Conservation (phyloP, 1,140 invertebrate genomes). For the Aporrectodea caliginosa region DNA sequence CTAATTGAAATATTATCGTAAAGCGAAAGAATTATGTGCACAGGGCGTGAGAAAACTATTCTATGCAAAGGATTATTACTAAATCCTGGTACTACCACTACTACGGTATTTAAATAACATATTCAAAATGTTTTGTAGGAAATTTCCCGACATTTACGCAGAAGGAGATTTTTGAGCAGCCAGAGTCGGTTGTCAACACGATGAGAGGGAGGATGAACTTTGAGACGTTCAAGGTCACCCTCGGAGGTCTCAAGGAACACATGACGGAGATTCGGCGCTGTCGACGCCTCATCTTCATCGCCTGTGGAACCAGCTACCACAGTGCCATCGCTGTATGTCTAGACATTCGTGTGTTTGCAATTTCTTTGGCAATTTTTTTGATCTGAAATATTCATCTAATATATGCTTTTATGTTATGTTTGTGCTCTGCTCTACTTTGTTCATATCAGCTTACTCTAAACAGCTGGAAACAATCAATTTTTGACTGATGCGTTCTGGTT, state of each 20-base stretch:
- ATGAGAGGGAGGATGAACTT: slow-evolving; percentile 98
- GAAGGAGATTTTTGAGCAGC: slow-evolving; percentile 99
- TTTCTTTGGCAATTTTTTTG: too few relatives aligned
- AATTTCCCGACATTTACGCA: slow-evolving; percentile 99
- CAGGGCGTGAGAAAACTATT: too few relatives aligned
- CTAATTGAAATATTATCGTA: too few relatives aligned
- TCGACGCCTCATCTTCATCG: slow-evolving; percentile 91
- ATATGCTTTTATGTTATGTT: too few relatives aligned
- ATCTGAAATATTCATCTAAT: slow-evolving; percentile 18
- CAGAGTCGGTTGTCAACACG: slow-evolving; percentile 97
- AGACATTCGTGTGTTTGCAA: slow-evolving; percentile 17
- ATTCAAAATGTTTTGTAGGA: slow-evolving; percentile 56
- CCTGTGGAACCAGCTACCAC: slow-evolving; percentile 98
- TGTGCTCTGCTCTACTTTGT: too few relatives aligned
- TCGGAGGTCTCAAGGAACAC: slow-evolving; percentile 92
- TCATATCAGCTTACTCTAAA: too few relatives aligned
- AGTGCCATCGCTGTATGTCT: slow-evolving; percentile 81
- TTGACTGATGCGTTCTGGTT: too few relatives aligned
- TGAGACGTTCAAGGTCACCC: slow-evolving; percentile 59
- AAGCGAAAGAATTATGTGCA: too few relatives aligned
- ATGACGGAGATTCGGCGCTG: slow-evolving; percentile 96
- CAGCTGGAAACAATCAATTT: too few relatives aligned
- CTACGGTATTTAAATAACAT: too few relatives aligned
- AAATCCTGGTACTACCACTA: too few relatives aligned
- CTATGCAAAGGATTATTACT: too few relatives aligned